phyloP scores from a whole-genome alignment of 2,113 vertebrate species.

The Sialia sialis region DNA sequence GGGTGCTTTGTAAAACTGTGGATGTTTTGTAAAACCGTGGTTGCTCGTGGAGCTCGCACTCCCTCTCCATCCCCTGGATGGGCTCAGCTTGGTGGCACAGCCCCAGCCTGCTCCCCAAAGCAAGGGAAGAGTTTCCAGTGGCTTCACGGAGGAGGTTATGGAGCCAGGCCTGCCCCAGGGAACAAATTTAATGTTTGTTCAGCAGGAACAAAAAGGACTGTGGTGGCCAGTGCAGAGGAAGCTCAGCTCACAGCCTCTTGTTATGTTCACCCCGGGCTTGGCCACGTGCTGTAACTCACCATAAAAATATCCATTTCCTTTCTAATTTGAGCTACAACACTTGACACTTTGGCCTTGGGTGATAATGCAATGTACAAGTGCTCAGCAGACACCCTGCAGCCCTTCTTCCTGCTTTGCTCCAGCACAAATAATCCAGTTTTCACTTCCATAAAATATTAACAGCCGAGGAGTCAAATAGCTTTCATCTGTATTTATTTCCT shows the following conservation, averaged over 20 bases:
- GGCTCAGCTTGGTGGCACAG: not conserved
- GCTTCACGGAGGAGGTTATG: not conserved
- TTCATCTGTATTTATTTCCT: not conserved
- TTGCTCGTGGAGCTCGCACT: fast-evolving
- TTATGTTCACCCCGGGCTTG: not conserved
- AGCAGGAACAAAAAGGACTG: not conserved
- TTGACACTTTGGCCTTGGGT: constrained; percentile 35
- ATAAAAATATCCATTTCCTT: constrained; percentile 51
- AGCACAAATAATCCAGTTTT: not conserved
- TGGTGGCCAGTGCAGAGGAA: not conserved
- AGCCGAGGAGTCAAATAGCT: not conserved
- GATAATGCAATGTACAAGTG: not conserved
- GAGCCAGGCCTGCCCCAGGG: not conserved
- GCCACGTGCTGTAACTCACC: not conserved
- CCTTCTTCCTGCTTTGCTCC: not conserved
- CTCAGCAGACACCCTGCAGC: not conserved
- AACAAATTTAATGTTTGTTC: not conserved
- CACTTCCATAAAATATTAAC: not conserved
- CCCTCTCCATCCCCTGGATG: not conserved
- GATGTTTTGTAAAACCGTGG: not conserved
- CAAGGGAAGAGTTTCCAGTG: not conserved
- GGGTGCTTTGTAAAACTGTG: not conserved
- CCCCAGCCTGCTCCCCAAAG: not conserved
- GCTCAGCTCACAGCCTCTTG: not conserved
- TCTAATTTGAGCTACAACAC: constrained; percentile 31